These are phyloP conservation scores for Parauchenoglanis ngamensis DNA, from an alignment of 2,797 vertebrate species.

Conservation along the genomic window DNA sequence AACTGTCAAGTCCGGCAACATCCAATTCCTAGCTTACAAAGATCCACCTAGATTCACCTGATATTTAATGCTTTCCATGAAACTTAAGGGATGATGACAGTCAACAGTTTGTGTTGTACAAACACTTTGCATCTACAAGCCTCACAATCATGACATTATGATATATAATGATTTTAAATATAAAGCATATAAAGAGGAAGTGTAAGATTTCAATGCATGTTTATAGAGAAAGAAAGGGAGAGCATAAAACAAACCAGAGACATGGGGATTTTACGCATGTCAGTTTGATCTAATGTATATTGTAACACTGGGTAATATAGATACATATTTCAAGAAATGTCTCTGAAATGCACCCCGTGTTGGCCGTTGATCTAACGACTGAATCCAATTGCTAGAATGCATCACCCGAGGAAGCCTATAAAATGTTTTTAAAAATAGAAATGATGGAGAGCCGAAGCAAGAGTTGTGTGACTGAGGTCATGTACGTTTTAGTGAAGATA, in stretches of 20 bases:
- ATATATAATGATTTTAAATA: background rate
- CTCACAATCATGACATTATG: background rate
- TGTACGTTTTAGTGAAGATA: constrained; percentile 1
- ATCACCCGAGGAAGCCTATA: background rate
- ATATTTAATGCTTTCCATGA: background rate
- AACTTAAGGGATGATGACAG: background rate
- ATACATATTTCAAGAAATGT: background rate
- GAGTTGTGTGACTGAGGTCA: background rate
- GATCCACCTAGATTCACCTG: background rate
- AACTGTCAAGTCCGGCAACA: background rate
- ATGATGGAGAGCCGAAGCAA: background rate
- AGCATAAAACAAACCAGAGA: background rate
- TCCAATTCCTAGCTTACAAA: background rate
- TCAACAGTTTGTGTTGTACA: background rate
- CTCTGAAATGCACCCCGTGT: background rate
- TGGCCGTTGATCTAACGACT: background rate
- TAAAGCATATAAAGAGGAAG: background rate
- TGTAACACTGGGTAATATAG: background rate
- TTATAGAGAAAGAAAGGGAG: background rate
- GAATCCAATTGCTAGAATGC: background rate
- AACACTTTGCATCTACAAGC: background rate
- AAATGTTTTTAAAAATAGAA: background rate
- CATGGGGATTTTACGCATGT: background rate
- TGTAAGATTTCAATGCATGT: background rate
- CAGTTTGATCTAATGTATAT: background rate